Percentiles rank a stretch among this genome's conserved stretches.
Evolutionary conservation across 2,113 vertebrate genomes (phyloP).

Genomic region (western clawed frog (Xenopus tropicalis)): UCB_Xtro_10.0 CM004450.2:99080501-99081000

Average conservation of each 20-base stretch:
- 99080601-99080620: constrained; percentile 70
- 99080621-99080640: constrained; percentile 84
- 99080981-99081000: no score
- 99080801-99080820: constrained; percentile 51
- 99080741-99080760: constrained; percentile 57
- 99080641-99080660: constrained; percentile 74
- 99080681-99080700: constrained; percentile 63
- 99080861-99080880: neutral
- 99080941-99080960: no score
- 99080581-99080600: constrained; percentile 69
- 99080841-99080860: neutral
- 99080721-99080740: constrained; percentile 60
- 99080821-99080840: constrained; percentile 48
- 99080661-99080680: constrained; percentile 82
- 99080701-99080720: constrained; percentile 51
- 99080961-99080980: no score
- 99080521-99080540: constrained; percentile 80
- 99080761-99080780: constrained; percentile 42
- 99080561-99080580: constrained; percentile 70
- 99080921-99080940: neutral
- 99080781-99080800: constrained; percentile 55
- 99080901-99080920: neutral
- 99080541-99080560: constrained; percentile 74
- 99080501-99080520: constrained; percentile 69
- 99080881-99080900: neutral